Evolutionary conservation across 2,797 vertebrate species (phyloP).

Genomic region (Ctenopoma kingsleyae): DNA sequence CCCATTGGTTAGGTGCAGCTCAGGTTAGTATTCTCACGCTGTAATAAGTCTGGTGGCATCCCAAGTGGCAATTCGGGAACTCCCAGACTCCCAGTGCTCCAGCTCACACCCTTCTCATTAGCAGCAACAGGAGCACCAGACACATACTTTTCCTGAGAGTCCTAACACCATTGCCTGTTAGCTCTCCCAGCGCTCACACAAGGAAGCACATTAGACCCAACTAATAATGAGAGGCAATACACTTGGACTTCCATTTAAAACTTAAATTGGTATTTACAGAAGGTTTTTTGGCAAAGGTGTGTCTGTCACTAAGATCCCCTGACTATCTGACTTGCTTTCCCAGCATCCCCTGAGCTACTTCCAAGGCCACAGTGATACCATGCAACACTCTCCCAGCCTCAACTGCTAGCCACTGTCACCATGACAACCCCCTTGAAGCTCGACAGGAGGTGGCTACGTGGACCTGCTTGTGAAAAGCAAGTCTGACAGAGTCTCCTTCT

Average conservation of each 20-base stretch:
- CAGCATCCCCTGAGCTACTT: slow-evolving; percentile 62
- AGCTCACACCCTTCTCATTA: slow-evolving; percentile 53
- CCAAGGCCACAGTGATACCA: slow-evolving; percentile 63
- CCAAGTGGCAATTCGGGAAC: slow-evolving; percentile 52
- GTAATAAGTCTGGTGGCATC: slow-evolving; percentile 44
- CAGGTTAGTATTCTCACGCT: slow-evolving; percentile 39
- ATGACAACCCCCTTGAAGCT: slow-evolving; percentile 84
- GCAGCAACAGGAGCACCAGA: slow-evolving; percentile 50
- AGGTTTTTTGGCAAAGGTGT: not conserved
- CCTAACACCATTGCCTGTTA: slow-evolving; percentile 32
- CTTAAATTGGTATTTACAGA: slow-evolving; percentile 1
- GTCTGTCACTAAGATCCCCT: slow-evolving; percentile 37
- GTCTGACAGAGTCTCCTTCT: slow-evolving; percentile 73
- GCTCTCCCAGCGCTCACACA: slow-evolving; percentile 14
- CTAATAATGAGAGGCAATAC: slow-evolving; percentile 21
- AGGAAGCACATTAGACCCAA: slow-evolving; percentile 33
- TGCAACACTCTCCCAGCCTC: slow-evolving; percentile 57
- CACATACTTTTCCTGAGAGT: slow-evolving; percentile 50
- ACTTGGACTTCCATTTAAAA: slow-evolving; percentile 16
- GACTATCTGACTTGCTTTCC: slow-evolving; percentile 52
- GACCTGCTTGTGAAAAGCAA: slow-evolving; percentile 77
- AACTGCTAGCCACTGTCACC: slow-evolving; percentile 78
- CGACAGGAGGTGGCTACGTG: slow-evolving; percentile 79
- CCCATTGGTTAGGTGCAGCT: slow-evolving; percentile 17
- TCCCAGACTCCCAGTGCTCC: slow-evolving; percentile 53